Conservation (phyloP, 1,140 invertebrate genomes). For the Papilio polytes region DNA sequence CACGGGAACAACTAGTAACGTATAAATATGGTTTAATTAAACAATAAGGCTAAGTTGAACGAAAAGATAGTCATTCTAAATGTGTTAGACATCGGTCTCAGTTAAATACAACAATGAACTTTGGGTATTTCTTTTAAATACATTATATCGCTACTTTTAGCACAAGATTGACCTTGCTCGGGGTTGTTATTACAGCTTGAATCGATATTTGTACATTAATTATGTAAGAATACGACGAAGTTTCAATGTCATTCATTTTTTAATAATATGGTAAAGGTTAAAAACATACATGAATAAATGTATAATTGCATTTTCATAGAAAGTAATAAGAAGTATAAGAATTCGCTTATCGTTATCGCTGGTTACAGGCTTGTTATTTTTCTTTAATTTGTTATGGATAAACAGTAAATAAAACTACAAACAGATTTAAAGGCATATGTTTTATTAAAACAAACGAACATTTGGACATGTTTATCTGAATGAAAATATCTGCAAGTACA, state of each 20-base stretch:
- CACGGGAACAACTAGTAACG: too few relatives aligned
- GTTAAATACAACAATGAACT: neutral
- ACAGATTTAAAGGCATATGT: neutral
- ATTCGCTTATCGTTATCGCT: neutral
- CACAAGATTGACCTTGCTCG: neutral
- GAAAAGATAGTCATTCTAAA: too few relatives aligned
- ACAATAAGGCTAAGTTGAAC: too few relatives aligned
- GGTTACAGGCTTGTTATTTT: neutral
- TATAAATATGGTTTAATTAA: too few relatives aligned
- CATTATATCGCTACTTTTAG: neutral
- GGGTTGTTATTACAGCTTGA: constrained; percentile 17
- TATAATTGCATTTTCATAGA: neutral
- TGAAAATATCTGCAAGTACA: neutral
- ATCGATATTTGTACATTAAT: constrained; percentile 20
- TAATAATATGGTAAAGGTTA: neutral
- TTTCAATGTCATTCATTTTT: neutral
- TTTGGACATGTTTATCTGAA: neutral
- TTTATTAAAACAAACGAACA: neutral
- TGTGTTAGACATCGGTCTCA: too few relatives aligned
- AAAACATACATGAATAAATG: neutral
- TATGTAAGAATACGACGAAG: neutral
- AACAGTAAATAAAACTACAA: neutral
- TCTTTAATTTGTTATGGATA: neutral
- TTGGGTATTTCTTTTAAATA: neutral
- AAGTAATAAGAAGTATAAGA: neutral